Evolutionary conservation across 2,888 invertebrate species (phyloP), one percentile per base, ranked within the genome.

Genomic region (Drosophila phalerata): DNA sequence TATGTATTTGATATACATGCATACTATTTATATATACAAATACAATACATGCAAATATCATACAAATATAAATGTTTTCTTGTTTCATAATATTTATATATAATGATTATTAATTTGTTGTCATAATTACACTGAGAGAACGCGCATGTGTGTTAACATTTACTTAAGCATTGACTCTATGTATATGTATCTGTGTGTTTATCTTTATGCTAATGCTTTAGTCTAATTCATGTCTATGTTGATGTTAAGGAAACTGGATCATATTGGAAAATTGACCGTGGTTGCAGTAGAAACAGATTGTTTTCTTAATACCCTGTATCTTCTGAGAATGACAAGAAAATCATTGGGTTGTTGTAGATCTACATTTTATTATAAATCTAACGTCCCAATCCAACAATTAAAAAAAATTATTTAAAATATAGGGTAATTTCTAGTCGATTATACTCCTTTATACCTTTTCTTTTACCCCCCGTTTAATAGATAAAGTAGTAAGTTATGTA

Each of bases 1-100:
- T 82, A 75, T 70, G 80, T 73, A 77, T 73, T 69, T 74, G 69
- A 67, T 76, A 87, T 77, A 79, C 80, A 69, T 69, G 70, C 58
- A 56, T 62, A 71, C 66, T 74, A 76, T 73, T 65, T 76, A 72
- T 88, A 72, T 88, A 83, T 75, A 85, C 71, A 72, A 69, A 70
- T 85, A 85, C 84, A 85, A 77, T 79, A 75, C 76, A 81, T 79
- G 64, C 71, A 72, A 74, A 77, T 72, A 80, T 57, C 76, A 69
- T 68, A 68, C 51, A 76, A 52, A 81, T 72, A 74, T 66, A 74
- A 62, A 52, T 72, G 70, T 69, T 70, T 72, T 40, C 64, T 55
- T 69, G 57, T 65, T 63, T 15, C 40, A 72, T 69, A 73, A 51
- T 74, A 60, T 42, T 34, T 57, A 58, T 42, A 43, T 57, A 58